Evolutionary conservation across 2,797 vertebrate genomes (phyloP).

Genomic region (Graptemys geographica): DNA sequence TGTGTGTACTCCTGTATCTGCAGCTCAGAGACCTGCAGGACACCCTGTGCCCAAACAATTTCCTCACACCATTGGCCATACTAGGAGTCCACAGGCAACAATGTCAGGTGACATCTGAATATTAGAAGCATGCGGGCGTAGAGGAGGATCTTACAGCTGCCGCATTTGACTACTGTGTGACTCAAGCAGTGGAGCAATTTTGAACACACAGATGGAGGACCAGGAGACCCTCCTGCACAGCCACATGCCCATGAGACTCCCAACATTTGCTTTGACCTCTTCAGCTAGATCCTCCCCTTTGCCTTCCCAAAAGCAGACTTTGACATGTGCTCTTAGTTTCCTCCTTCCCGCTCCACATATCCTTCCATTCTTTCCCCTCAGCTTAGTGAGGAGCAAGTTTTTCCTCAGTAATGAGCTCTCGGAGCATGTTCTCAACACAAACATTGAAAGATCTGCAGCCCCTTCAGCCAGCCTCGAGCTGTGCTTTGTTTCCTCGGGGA

Average conservation of each 20-base stretch:
- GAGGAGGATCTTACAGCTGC: background rate
- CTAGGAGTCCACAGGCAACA: background rate
- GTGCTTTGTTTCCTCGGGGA: background rate
- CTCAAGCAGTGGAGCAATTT: background rate
- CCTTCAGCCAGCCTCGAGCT: background rate
- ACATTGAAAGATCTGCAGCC: accelerated
- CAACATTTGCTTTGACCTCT: background rate
- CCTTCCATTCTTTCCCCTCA: background rate
- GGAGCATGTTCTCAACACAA: background rate
- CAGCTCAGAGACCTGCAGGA: background rate
- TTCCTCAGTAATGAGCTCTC: background rate
- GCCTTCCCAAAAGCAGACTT: background rate
- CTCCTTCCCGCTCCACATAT: background rate
- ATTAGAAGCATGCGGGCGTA: background rate
- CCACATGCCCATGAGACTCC: background rate
- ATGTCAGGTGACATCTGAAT: background rate
- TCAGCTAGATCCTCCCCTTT: background rate
- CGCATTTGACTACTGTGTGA: background rate
- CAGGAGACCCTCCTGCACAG: background rate
- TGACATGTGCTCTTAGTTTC: background rate
- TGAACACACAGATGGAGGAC: background rate
- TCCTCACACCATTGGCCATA: background rate
- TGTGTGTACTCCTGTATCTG: background rate
- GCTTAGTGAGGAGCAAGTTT: background rate
- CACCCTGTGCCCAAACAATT: background rate